Base-by-base conservation (phyloP, 1,140 invertebrate species). In the Anagrus nilaparvatae region DNA sequence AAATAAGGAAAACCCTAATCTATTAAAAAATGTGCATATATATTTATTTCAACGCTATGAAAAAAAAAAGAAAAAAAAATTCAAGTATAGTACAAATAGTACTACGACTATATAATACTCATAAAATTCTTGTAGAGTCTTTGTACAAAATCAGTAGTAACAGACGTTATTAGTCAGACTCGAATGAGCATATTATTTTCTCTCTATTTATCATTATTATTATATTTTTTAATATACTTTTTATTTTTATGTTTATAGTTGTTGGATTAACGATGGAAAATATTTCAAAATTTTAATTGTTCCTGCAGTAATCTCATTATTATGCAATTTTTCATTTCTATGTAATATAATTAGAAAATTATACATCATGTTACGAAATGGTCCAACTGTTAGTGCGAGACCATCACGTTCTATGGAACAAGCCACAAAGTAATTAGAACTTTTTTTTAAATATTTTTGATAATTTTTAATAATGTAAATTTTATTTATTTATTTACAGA, bases 261-360 rank as follows among this genome's bases (percentile, higher is more conserved):
- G 90, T 59, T 93, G 88, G 89, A 81, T 88, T 50, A 74, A 78
- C 52, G 78, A 84, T 43, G 80, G 78, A 18, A 69, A 72, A 35
- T 87, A 79, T 54, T 77, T 74, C 13, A 78, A 74, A 47, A 82
- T 88, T 47, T 70, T 91, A 19, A 73, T 80, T 8, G 79, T 82
- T n/a, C 81, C 87, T 1, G 87, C 89, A 12, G 79, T 78, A 51
- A 69, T 78, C 20, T 87, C 86, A 7, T 77, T 91, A 53, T 68
- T 87, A 51, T 70, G 92, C 20, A 96, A 95, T 67, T 68, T 94
- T 16, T 68, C 86, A 38, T 96, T 97, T 65, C 76, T 97, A 24
- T 83, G 87, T 63, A 96, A 95, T 69, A 96, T 97, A 53, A 82
- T 96, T 32, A 75, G 90, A 39, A 87, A 96, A 4, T 73, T 96